Conservation (phyloP, 2,113 vertebrate genomes). For the Mastomys coucha region DNA sequence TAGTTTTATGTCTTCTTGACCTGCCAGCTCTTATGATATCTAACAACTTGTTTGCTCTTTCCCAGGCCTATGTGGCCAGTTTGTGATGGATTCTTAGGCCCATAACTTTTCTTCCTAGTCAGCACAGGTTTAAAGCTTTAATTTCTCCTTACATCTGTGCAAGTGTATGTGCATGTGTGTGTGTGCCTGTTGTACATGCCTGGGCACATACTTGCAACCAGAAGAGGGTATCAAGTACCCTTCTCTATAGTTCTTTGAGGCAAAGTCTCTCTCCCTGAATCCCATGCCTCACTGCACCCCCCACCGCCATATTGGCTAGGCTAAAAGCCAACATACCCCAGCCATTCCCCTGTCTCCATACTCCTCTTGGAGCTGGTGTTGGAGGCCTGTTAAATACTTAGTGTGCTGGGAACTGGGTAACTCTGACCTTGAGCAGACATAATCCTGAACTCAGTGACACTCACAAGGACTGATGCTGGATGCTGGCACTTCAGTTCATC, state of each 20-base stretch:
- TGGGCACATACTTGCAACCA: background rate
- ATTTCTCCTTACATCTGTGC: too few relatives aligned
- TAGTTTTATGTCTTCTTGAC: too few relatives aligned
- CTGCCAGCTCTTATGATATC: too few relatives aligned
- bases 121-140: too few relatives aligned
- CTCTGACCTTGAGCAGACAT: too few relatives aligned
- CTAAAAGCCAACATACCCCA: background rate
- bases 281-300: too few relatives aligned
- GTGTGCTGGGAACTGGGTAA: background rate
- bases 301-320: background rate
- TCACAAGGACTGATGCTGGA: too few relatives aligned
- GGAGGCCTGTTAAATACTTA: background rate
- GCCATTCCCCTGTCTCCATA: background rate
- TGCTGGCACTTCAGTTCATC: background rate
- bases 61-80: too few relatives aligned
- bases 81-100: too few relatives aligned
- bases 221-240: background rate
- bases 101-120: too few relatives aligned
- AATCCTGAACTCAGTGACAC: background rate
- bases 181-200: background rate
- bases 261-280: background rate
- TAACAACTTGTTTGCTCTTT: too few relatives aligned
- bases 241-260: background rate
- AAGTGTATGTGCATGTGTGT: background rate
- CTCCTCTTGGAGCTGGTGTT: background rate